Conservation (phyloP, 2,113 vertebrate species). For the Origma solitaria region DNA sequence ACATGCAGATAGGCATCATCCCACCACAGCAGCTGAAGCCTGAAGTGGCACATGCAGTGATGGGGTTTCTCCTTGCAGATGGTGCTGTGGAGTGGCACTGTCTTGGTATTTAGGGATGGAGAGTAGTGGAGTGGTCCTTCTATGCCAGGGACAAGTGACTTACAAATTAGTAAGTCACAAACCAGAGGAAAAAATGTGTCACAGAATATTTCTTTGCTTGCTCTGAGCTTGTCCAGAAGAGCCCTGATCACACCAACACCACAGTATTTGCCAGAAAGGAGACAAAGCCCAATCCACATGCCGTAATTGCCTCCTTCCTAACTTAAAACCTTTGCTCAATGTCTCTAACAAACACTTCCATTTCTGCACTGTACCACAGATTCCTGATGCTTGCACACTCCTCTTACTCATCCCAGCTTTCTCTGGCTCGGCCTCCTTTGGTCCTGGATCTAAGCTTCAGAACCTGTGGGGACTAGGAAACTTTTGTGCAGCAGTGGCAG, state of each 20-base stretch:
- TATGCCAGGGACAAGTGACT: background rate
- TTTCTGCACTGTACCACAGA: background rate
- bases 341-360: background rate
- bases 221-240: background rate
- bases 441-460: background rate
- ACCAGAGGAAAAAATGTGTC: background rate
- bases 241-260: background rate
- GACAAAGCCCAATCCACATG: background rate
- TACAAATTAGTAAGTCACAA: background rate
- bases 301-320: background rate
- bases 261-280: background rate
- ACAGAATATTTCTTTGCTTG: background rate
- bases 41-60: background rate
- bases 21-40: background rate
- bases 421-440: fast-evolving
- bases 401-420: background rate
- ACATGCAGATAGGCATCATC: background rate
- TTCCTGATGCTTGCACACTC: background rate
- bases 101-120: background rate
- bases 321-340: background rate
- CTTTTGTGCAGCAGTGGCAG: background rate
- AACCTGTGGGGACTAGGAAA: background rate
- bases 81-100: background rate
- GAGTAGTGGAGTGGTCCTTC: background rate
- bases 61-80: background rate